phyloP scores from a whole-genome alignment of 2,113 vertebrate species.

The Mormyrus lacerda region DNA sequence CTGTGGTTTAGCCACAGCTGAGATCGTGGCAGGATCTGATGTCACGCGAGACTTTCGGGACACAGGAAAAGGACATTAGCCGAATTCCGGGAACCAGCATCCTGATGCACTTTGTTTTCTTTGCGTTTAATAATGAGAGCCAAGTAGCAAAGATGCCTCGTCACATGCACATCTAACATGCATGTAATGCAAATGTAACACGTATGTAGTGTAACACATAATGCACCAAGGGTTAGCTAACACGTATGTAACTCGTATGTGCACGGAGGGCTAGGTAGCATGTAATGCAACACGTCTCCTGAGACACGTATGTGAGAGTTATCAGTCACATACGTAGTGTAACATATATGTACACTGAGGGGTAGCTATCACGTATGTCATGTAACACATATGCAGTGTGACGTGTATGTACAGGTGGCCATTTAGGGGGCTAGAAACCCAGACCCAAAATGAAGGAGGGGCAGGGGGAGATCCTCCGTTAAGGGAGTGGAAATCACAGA shows the following conservation, averaged over 20 bases:
- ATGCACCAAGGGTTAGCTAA: slow-evolving; percentile 8
- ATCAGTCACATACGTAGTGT: not conserved
- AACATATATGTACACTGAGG: not conserved
- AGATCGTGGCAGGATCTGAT: not conserved
- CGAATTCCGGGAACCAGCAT: not conserved
- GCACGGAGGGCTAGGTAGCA: too few relatives aligned
- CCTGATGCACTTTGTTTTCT: not conserved
- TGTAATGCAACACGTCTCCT: not conserved
- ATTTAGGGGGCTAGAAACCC: not conserved
- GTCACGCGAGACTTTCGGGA: not conserved
- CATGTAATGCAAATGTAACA: not conserved
- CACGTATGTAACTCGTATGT: slow-evolving; percentile 20
- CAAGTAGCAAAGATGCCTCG: not conserved
- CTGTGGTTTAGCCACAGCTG: not conserved
- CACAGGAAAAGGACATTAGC: not conserved
- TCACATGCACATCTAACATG: not conserved
- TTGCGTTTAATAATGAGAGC: not conserved
- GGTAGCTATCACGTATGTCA: slow-evolving; percentile 17
- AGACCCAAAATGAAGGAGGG: slow-evolving; percentile 25
- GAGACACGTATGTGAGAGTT: too few relatives aligned
- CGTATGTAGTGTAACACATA: not conserved
- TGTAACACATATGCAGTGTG: not conserved
- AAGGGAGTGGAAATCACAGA: not conserved
- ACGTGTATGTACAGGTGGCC: not conserved
- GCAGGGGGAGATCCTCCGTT: not conserved